phyloP scores from a whole-genome alignment of 2,888 invertebrate species.

The Eupithecia subfuscata region DNA sequence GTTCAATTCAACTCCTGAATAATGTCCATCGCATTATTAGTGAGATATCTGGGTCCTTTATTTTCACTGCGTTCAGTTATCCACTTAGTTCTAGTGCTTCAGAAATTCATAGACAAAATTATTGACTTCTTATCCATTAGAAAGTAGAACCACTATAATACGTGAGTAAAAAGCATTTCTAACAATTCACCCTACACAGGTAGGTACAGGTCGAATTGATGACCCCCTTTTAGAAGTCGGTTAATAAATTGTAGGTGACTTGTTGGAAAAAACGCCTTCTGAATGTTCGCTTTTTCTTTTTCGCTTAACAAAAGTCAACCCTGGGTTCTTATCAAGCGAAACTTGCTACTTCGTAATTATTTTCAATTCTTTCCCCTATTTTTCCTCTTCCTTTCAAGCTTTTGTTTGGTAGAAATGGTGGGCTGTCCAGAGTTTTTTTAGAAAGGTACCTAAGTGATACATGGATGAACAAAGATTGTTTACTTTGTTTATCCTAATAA shows the following conservation, averaged over 20 bases:
- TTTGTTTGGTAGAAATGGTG: constrained; percentile 53
- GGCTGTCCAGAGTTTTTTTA: constrained; percentile 13
- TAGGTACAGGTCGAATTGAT: background rate
- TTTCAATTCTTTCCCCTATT: constrained; percentile 69
- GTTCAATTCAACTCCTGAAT: background rate
- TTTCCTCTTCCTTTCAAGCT: constrained; percentile 47
- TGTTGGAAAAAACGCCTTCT: constrained; percentile 48
- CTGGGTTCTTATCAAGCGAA: constrained; percentile 65
- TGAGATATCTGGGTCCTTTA: too few relatives aligned
- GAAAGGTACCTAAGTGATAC: constrained; percentile 2
- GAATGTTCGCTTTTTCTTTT: constrained; percentile 49
- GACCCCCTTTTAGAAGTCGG: constrained; percentile 11
- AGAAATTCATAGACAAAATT: background rate
- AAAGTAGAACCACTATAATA: background rate
- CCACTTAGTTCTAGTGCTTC: background rate
- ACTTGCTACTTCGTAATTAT: constrained; percentile 70
- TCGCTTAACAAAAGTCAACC: constrained; percentile 62
- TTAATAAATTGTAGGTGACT: constrained; percentile 29
- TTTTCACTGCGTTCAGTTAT: too few relatives aligned
- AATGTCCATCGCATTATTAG: too few relatives aligned
- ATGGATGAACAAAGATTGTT: background rate
- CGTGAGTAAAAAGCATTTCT: background rate
- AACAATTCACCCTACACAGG: background rate
- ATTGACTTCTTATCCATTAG: too few relatives aligned
- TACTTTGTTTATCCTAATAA: background rate